phyloP scores from a whole-genome alignment of 2,888 invertebrate genomes.

The Carpatolechia fugitivella region DNA sequence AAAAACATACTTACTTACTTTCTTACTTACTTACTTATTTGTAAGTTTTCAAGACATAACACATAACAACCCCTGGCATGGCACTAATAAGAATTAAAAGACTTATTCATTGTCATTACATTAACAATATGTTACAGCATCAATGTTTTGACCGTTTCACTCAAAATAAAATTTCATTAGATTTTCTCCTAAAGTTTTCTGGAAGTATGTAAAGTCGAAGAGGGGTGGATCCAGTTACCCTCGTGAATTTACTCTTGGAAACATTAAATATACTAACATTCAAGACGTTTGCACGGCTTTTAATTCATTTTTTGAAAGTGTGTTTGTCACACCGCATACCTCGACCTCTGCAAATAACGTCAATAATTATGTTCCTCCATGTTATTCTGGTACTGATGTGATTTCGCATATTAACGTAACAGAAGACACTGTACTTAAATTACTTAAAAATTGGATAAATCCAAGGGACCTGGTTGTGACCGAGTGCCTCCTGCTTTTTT shows the following conservation, averaged over 20 bases:
- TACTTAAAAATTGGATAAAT: neutral
- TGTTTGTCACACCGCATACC: neutral
- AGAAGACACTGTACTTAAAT: neutral
- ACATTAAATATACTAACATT: neutral
- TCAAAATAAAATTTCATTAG: neutral
- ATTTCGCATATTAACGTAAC: neutral
- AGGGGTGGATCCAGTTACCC: neutral
- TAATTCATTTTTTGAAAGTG: conserved; percentile 6
- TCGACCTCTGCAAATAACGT: no score
- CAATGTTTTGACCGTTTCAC: neutral
- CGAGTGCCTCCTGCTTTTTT: no score
- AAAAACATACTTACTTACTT: no score
- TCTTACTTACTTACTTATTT: no score
- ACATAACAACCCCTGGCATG: no score
- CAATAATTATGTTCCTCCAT: no score
- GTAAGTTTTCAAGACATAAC: no score
- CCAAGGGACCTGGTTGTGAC: neutral
- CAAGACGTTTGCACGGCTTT: neutral
- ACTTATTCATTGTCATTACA: no score
- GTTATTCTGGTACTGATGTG: neutral
- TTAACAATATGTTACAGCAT: no score
- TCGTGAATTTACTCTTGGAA: neutral
- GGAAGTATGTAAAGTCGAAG: conserved; percentile 4
- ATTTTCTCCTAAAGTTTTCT: neutral
- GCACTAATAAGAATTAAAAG: no score